Conservation (phyloP, 1,140 invertebrate genomes). For the Eulimnadia texana region DNA sequence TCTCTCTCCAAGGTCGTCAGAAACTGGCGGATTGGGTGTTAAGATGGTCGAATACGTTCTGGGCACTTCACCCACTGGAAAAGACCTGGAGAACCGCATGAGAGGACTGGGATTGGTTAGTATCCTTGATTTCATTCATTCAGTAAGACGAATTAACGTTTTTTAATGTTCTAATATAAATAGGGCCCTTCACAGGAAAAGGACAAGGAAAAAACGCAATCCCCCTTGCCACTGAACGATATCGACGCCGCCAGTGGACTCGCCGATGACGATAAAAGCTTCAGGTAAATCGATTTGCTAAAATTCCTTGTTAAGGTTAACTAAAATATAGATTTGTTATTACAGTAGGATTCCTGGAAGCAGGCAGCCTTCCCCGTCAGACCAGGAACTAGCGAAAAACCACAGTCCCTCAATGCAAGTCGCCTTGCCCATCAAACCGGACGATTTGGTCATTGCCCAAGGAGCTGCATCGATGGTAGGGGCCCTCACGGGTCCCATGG, state of each 20-base stretch:
- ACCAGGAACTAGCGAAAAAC: conserved; percentile 54
- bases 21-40: conserved; percentile 71
- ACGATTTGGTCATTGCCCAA: conserved; percentile 3
- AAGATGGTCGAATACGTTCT: conserved; percentile 98
- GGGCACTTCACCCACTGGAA: conserved; percentile 71
- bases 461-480: neutral
- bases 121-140: neutral
- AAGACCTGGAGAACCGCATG: conserved; percentile 57
- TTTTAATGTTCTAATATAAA: neutral
- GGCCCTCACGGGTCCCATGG: conserved; percentile 1
- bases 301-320: too few species aligned
- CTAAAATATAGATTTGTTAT: too few species aligned
- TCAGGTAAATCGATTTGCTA: too few species aligned
- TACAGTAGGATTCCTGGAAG: conserved; percentile 60
- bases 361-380: conserved; percentile 71
- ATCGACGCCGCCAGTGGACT: conserved; percentile 23
- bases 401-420: conserved; percentile 2
- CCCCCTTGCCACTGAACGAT: conserved; percentile 41
- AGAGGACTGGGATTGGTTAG: conserved; percentile 41
- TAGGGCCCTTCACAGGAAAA: conserved; percentile 31
- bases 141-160: neutral
- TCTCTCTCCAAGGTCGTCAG: conserved; percentile 49
- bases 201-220: conserved; percentile 44
- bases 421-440: neutral
- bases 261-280: neutral